These are phyloP conservation scores for Netelia melanura DNA, from an alignment of 2,888 invertebrate species.

Conservation along the genomic window DNA sequence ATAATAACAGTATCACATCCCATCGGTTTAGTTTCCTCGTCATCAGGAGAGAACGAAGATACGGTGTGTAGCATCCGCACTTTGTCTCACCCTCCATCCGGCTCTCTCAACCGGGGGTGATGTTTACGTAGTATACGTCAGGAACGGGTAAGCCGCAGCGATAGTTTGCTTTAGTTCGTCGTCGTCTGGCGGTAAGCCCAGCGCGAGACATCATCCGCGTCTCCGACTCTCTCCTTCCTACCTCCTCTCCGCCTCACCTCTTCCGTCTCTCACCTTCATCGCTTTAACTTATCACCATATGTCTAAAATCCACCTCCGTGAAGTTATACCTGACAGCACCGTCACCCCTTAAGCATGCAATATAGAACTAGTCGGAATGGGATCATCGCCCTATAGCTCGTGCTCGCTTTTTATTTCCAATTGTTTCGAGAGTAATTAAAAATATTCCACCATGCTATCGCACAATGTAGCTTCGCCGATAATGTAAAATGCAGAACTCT, in stretches of 20 bases:
- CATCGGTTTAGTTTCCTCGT: constrained; percentile 43
- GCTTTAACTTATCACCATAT: constrained; percentile 64
- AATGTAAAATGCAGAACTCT: background rate
- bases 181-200: constrained; percentile 71
- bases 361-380: constrained; percentile 9
- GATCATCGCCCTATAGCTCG: too few relatives aligned
- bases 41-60: constrained; percentile 42
- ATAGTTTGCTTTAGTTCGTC: constrained; percentile 81
- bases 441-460: background rate
- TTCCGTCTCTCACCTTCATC: constrained; percentile 51
- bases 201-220: constrained; percentile 53
- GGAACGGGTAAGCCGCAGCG: constrained; percentile 77
- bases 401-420: too few relatives aligned
- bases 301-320: constrained; percentile 29
- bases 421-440: too few relatives aligned
- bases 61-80: constrained; percentile 29
- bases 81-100: constrained; percentile 68
- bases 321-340: constrained; percentile 30
- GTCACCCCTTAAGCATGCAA: constrained; percentile 12
- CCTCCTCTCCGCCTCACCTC: background rate
- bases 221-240: constrained; percentile 42
- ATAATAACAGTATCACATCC: constrained; percentile 36
- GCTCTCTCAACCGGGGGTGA: constrained; percentile 68
- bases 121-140: constrained; percentile 77
- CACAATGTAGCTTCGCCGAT: background rate